Conservation (phyloP, 2,113 vertebrate genomes). For the Rhynchopsitta pachyrhyncha region DNA sequence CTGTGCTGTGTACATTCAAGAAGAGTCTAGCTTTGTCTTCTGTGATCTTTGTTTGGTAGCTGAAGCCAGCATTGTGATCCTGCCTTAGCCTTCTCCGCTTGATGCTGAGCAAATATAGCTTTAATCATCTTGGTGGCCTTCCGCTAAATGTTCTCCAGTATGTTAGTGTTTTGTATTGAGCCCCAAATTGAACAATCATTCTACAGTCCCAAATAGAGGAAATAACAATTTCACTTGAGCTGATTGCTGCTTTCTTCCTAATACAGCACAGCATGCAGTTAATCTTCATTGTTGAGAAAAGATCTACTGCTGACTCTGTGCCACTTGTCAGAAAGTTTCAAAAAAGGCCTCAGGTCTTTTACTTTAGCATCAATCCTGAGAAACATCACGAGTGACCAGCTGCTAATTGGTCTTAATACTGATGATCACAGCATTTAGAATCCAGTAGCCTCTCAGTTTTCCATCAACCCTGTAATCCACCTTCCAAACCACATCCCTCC, state of each 20-base stretch:
- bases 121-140: not conserved
- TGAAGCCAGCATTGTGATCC: not conserved
- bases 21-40: not conserved
- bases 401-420: not conserved
- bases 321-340: not conserved
- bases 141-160: not conserved
- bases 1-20: not conserved
- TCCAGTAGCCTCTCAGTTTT: not conserved
- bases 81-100: not conserved
- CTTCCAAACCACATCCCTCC: not conserved
- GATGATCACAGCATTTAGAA: not conserved
- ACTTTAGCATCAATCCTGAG: not conserved
- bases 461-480: not conserved
- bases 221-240: not conserved
- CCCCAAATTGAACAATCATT: not conserved
- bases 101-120: not conserved
- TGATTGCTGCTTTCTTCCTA: not conserved
- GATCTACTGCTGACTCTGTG: not conserved
- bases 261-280: not conserved
- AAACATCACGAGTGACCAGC: not conserved
- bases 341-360: not conserved
- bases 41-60: not conserved
- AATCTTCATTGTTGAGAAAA: not conserved
- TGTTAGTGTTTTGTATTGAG: not conserved
- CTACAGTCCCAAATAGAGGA: not conserved